Conservation (phyloP, 2,888 invertebrate genomes). For the Cantharis lateralis region DNA sequence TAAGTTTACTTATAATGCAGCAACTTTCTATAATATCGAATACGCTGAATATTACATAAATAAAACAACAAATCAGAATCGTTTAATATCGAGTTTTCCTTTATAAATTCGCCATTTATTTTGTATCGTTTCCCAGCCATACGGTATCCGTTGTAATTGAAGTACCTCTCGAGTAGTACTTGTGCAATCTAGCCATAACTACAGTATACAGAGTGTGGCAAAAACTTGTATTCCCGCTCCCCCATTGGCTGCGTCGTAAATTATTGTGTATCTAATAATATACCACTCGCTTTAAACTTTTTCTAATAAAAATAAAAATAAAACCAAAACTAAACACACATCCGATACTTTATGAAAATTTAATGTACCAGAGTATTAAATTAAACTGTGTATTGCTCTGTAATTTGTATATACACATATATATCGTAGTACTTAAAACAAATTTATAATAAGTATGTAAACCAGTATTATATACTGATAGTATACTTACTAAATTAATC, state of each 20-base stretch:
- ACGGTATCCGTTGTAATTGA: neutral
- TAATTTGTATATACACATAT: constrained; percentile 40
- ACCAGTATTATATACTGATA: constrained; percentile 19
- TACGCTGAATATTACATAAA: neutral
- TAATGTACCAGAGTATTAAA: constrained; percentile 33
- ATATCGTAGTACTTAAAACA: constrained; percentile 16
- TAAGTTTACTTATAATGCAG: constrained; percentile 17
- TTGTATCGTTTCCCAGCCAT: neutral
- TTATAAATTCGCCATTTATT: neutral
- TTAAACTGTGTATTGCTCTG: constrained; percentile 33
- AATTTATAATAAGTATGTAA: constrained; percentile 33
- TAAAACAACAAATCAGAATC: neutral
- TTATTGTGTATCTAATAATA: neutral
- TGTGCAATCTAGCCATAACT: neutral
- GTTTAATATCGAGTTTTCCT: neutral
- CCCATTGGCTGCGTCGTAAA: neutral
- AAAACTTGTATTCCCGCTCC: neutral
- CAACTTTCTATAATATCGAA: neutral
- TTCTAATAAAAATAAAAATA: constrained; percentile 5
- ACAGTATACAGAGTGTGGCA: neutral
- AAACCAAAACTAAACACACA: constrained; percentile 10
- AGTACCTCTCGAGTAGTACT: neutral
- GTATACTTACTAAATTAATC: constrained; percentile 34
- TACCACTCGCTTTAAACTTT: neutral
- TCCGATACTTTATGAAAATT: constrained; percentile 27